Evolutionary conservation across 1,140 invertebrate species (phyloP).

Genomic region (Lordiphosa collinella): DNA sequence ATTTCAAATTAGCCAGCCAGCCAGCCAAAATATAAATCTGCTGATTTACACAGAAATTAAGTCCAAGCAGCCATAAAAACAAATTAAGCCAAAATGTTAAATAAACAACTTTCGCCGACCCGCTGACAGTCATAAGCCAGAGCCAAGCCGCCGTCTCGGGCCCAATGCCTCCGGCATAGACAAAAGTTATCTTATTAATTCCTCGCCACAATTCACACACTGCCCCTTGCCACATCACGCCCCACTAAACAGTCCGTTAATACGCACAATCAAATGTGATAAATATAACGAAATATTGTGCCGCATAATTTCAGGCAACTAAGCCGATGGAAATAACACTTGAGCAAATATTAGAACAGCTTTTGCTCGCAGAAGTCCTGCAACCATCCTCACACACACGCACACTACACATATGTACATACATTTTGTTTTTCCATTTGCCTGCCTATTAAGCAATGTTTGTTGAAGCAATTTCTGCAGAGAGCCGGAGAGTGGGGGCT

Average conservation of each 20-base stretch:
- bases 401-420: slow-evolving; percentile 5
- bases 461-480: slow-evolving; percentile 46
- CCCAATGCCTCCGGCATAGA: slow-evolving; percentile 15
- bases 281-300: slow-evolving; percentile 74
- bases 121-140: slow-evolving; percentile 46
- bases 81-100: slow-evolving; percentile 78
- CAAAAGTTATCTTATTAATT: slow-evolving; percentile 76
- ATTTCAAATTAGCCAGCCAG: slow-evolving; percentile 73
- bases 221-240: slow-evolving; percentile 23
- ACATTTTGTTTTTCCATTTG: slow-evolving; percentile 53
- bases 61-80: slow-evolving; percentile 59
- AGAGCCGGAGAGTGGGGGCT: background rate
- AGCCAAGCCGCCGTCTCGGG: slow-evolving; percentile 7
- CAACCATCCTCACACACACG: slow-evolving; percentile 3
- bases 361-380: background rate
- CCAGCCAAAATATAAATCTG: slow-evolving; percentile 66
- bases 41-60: slow-evolving; percentile 75
- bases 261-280: slow-evolving; percentile 76
- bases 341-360: slow-evolving; percentile 62
- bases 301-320: slow-evolving; percentile 66
- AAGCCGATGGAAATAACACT: slow-evolving; percentile 77
- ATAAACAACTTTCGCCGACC: slow-evolving; percentile 65
- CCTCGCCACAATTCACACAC: slow-evolving; percentile 40
- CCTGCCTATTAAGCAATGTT: slow-evolving; percentile 65
- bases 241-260: slow-evolving; percentile 62